Base-by-base conservation (phyloP, 2,113 vertebrate species). In the Entosphenus tridentatus region DNA sequence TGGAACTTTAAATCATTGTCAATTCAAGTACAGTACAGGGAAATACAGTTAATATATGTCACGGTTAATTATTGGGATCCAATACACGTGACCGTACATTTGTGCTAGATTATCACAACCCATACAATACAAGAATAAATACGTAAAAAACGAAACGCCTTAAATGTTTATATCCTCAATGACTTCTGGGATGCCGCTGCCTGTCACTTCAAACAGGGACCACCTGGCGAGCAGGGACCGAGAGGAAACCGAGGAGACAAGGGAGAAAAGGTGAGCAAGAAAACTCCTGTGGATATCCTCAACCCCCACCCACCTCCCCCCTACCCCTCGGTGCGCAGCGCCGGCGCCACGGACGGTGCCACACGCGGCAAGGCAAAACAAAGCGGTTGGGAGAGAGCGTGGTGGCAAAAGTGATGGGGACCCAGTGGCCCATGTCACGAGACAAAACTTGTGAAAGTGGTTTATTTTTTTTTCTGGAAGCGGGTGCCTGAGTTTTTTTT, bases 171-270 rank as follows among this genome's bases (percentile, higher is more conserved):
- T 57, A 69, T 69, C 54, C 55, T 12, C 58, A 57, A 12, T 14
- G 55, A 14, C 54, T 14, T 11, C 57, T 69, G 57, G 6, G n/a
- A 68, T 39, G 13, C 12, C 13, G 13, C 13, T 11, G 10, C 73
- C 73, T 67, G 72, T 2, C 39, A 73, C 13, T 72, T 74, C 73
- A 57, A 74, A 73, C 73, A 98, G 93, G 93, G 93, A 57, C 87
- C 90, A 72, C 89, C 93, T 21, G 93, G 93, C 71, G 79, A 85
- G 62, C 75, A 89, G 74, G 93, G 93, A 76, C 77, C 79, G 10
- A 82, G 93, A 81, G 93, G 93, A 78, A 75, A 83, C 16, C 79
- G 83, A 57, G 93, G 93, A 73, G 73, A 82, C 70, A 96, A 96
- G 79, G 93, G 93, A 39, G 39, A 39, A 39, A 78, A 83, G 85